phyloP scores from a whole-genome alignment of 2,113 vertebrate species.

The Chroicocephalus ridibundus region DNA sequence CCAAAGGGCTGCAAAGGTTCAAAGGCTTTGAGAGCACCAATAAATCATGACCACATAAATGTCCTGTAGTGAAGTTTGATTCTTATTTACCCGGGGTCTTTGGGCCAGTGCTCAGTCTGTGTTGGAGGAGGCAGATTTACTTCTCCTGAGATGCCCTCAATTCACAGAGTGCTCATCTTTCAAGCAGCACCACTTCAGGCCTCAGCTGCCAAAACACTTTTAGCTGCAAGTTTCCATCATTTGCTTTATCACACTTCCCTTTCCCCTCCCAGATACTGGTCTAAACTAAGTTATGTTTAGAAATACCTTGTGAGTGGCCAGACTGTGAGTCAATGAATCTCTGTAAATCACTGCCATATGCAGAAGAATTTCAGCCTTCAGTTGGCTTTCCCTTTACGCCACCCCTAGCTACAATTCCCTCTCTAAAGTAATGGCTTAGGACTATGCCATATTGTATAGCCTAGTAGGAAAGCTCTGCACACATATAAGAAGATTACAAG shows the following conservation, averaged over 20 bases:
- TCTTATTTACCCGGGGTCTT: constrained; percentile 74
- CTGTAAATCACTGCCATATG: constrained; percentile 42
- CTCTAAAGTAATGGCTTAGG: background rate
- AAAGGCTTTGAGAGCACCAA: constrained; percentile 67
- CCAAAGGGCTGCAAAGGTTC: constrained; percentile 63
- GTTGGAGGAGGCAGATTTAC: constrained; percentile 69
- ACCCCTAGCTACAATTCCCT: background rate
- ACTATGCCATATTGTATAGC: rapidly evolving
- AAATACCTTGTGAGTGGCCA: constrained; percentile 45
- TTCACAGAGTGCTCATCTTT: constrained; percentile 71
- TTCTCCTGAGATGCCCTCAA: constrained; percentile 70
- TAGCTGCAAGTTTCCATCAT: constrained; percentile 61
- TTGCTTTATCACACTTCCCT: constrained; percentile 62
- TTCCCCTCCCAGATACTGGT: constrained; percentile 39
- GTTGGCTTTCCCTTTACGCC: background rate
- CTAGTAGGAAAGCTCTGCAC: background rate
- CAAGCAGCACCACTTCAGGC: constrained; percentile 49
- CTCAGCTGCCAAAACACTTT: constrained; percentile 66
- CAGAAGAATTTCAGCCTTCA: constrained; percentile 14
- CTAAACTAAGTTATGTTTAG: constrained; percentile 50
- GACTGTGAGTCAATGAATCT: constrained; percentile 33
- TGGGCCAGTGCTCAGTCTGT: constrained; percentile 67
- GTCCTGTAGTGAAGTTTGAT: constrained; percentile 71
- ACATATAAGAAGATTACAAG: background rate
- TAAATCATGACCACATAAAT: constrained; percentile 71